Evolutionary conservation across 2,888 invertebrate genomes (phyloP), one percentile per base, ranked within the genome.

Genomic region (Drosophila affinis): DNA sequence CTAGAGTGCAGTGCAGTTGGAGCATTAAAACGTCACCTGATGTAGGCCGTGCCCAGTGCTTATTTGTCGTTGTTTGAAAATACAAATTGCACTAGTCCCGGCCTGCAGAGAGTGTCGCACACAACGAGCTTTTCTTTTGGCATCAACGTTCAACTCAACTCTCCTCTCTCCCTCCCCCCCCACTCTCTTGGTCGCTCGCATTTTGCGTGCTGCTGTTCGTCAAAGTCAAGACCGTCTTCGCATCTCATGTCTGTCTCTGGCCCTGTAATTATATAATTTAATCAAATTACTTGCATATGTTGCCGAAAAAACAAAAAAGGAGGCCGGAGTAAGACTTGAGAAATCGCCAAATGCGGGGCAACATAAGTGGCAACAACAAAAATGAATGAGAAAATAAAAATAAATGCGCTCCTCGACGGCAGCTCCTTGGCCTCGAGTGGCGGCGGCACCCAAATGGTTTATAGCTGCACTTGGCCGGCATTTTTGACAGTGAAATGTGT

Each of bases 81-180:
- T 93, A 79, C 94, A 94, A 93, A 94, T 94, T 94, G 94, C 94
- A 94, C 94, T 94, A 93, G 94, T 94, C 94, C 94, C 94, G 94
- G 94, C 94, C 94, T 94, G 94, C 94, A 91, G 81, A 86, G 81
- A 81, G 73, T 91, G 91, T 80, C 90, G 65, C 77, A 76, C 62
- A 53, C 88, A 86, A 77, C 87, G 52, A 44, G n/a, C 21, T 29
- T 69, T 69, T 49, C 24, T 24, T 24, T 24, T 24, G 24, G 60
- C 59, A 39, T 57, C 44, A 46, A 59, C 51, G 62, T 53, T 57
- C 24, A 65, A 61, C 27, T 57, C 24, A 65, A 61, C 27, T 7
- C 5, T 39, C 14, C 5, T 12, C 14, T n/a, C 7, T 39, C 39
- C 6, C 14, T 14, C 6, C 14, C 4, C 24, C 3, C 3, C 24